These are phyloP conservation scores for Apamea sordens DNA, from an alignment of 2,888 invertebrate species.

Conservation along the genomic window DNA sequence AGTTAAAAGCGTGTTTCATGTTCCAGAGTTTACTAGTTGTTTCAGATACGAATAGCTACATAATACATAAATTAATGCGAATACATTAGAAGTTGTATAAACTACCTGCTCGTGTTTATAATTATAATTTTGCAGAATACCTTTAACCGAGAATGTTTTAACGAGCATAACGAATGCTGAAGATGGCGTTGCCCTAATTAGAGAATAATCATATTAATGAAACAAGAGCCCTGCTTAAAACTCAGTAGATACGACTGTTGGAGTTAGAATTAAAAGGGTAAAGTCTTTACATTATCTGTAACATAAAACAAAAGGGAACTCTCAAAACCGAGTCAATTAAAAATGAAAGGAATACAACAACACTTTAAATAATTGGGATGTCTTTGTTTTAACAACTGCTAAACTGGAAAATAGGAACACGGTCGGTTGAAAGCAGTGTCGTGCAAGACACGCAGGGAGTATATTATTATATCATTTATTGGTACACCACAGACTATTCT, in stretches of 20 bases:
- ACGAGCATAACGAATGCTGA: background rate
- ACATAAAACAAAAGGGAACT: conserved; percentile 14
- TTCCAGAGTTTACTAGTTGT: conserved; percentile 19
- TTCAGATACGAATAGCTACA: conserved; percentile 2
- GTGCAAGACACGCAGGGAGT: background rate
- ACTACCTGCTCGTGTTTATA: background rate
- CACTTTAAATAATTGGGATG: background rate
- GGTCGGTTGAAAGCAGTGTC: background rate
- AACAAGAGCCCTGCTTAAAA: conserved; percentile 5
- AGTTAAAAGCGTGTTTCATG: conserved; percentile 28
- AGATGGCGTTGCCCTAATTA: conserved; percentile 35
- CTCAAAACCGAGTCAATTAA: conserved; percentile 5
- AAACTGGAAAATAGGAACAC: conserved; percentile 1
- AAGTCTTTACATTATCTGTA: background rate
- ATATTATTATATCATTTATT: conserved; percentile 34
- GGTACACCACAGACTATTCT: conserved; percentile 17
- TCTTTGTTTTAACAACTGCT: conserved; percentile 3
- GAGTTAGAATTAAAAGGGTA: background rate
- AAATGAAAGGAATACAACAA: background rate
- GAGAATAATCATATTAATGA: conserved; percentile 3
- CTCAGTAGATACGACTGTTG: background rate
- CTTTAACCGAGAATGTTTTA: background rate
- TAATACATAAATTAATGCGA: conserved; percentile 16
- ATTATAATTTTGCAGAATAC: conserved; percentile 11
- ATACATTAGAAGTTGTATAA: conserved; percentile 4